Evolutionary conservation across 2,797 vertebrate genomes (phyloP).

Genomic region (Lemur catta): DNA sequence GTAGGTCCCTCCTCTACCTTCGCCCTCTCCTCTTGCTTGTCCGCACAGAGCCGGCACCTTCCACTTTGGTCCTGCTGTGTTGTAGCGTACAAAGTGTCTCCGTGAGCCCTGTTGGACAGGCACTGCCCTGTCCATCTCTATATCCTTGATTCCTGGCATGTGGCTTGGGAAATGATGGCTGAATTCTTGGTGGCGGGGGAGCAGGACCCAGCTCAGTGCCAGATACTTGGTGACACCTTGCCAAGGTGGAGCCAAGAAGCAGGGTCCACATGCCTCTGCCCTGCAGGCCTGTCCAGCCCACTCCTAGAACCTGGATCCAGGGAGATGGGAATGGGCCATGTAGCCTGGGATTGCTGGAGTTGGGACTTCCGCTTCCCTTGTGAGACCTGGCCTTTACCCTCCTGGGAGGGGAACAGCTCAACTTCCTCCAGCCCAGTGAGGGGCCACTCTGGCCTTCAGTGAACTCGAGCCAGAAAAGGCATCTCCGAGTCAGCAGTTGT

Average conservation of each 20-base stretch:
- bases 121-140: not conserved
- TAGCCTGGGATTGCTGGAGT: not conserved
- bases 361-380: not conserved
- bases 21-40: not conserved
- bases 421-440: slow-evolving; percentile 51
- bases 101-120: not conserved
- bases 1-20: not conserved
- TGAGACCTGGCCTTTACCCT: slow-evolving; percentile 28
- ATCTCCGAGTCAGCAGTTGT: not conserved
- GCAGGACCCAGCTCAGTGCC: not conserved
- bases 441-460: not conserved
- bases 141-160: not conserved
- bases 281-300: not conserved
- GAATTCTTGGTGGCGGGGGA: not conserved
- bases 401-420: not conserved
- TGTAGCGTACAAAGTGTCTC: not conserved
- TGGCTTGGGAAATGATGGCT: not conserved
- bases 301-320: not conserved
- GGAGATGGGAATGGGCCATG: fast-evolving
- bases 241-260: not conserved
- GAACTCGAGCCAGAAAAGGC: slow-evolving; percentile 36
- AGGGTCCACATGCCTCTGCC: not conserved
- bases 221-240: not conserved
- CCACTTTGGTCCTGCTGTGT: not conserved
- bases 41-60: not conserved